These are phyloP conservation scores for Xylocopa sonorina DNA, from an alignment of 1,140 invertebrate species.

Conservation along the genomic window DNA sequence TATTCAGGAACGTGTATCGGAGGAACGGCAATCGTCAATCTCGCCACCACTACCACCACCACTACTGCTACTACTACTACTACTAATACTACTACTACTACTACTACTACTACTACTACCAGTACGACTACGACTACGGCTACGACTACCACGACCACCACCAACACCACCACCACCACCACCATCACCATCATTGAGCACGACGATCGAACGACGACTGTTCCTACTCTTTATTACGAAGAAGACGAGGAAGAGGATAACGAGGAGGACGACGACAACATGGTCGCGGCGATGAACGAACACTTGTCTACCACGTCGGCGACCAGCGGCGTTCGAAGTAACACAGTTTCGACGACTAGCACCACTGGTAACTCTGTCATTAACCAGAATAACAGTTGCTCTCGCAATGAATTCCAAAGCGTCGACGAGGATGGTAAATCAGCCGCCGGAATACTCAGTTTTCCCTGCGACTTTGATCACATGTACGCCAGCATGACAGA, in stretches of 20 bases:
- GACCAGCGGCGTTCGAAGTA: conserved; percentile 73
- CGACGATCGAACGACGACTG: conserved; percentile 53
- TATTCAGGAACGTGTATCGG: conserved; percentile 26
- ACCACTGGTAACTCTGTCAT: conserved; percentile 35
- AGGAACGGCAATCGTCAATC: conserved; percentile 28
- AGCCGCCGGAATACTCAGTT: conserved; percentile 75
- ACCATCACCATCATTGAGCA: conserved; percentile 50
- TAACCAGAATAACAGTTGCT: conserved; percentile 38
- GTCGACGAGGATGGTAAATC: conserved; percentile 69
- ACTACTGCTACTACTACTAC: conserved; percentile 28
- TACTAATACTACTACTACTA: conserved; percentile 26
- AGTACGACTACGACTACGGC: conserved; percentile 22
- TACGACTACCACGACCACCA: conserved; percentile 28
- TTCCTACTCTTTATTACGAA: conserved; percentile 42
- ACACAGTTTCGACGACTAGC: conserved; percentile 40
- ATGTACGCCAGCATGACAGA: conserved; percentile 83
- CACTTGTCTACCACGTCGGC: conserved; percentile 76
- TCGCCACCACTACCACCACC: conserved; percentile 29
- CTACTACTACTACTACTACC: conserved; percentile 31
- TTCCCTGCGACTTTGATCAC: conserved; percentile 83
- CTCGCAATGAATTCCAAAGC: conserved; percentile 55
- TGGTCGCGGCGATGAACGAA: conserved; percentile 82
- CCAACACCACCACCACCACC: conserved; percentile 11
- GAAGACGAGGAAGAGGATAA: conserved; percentile 49
- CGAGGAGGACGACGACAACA: conserved; percentile 69